Base-by-base conservation (phyloP, 37 sponge, comb jelly and placozoan genomes). In the Dysidea cf. avara region DNA sequence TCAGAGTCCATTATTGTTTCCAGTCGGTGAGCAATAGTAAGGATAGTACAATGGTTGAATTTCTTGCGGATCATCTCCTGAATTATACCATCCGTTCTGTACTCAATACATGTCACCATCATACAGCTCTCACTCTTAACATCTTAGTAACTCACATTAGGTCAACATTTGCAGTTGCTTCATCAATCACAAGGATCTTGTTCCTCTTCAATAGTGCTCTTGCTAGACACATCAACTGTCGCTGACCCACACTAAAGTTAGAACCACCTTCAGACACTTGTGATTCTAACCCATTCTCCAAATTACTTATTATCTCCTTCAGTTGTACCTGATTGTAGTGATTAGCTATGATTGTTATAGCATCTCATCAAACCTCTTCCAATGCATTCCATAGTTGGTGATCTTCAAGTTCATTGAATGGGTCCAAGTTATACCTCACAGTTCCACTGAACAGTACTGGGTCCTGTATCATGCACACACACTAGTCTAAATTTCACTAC, bases 361-460 rank as follows among this genome's bases (percentile, higher is more conserved):
- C 5, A 43, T 30, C 17, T 0, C 75, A 25, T 75, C n/a, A n/a
- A n/a, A 82, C 87, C 74, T 84, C 84, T 64, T 84, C 86, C 55
- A 95, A 76, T 0, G 66, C 85, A 32, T 76, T 73, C 96, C 96
- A 95, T 32, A 95, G 31, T 33, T 87, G 60, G 47, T 69, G 61
- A 61, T 90, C 91, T 57, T 56, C 35, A 72, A 69, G 82, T 61
- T 83, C 64, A 4, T 63, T 46, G 66, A 95, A 95, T 30, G 96
- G 96, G 56, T 95, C 96, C 64, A 95, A 64, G 83, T 95, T 95
- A 54, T 90, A 78, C 30, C 92, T 53, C 56, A 95, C 85, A 18
- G 86, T 78, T 18, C 91, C 96, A 78, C 84, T 90, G 82, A 90
- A 95, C 58, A 95, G 73, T 28, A 95, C 81, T 25, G 92, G 92